phyloP scores from a whole-genome alignment of 37 sponge, comb jelly and placozoan genomes.

The Aphrocallistes beatrix region DNA sequence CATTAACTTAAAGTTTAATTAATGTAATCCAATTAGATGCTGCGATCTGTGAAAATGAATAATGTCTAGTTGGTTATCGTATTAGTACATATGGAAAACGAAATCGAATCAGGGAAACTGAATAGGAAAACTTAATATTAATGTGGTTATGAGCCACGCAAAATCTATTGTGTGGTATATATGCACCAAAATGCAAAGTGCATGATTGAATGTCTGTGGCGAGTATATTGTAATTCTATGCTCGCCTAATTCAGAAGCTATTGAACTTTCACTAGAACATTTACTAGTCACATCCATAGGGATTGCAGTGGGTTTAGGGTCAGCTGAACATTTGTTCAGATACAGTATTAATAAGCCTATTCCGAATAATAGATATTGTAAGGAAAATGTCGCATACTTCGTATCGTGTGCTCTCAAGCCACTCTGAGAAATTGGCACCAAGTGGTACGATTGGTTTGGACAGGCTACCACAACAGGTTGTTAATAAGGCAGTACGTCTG shows the following conservation, averaged over 20 bases:
- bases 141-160: not conserved
- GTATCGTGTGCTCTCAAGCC: not conserved
- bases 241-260: not conserved
- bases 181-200: not conserved
- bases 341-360: constrained; percentile 12
- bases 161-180: not conserved
- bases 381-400: not conserved
- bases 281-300: too few species aligned
- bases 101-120: not conserved
- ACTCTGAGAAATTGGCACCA: constrained; percentile 24
- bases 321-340: not conserved
- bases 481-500: constrained; percentile 82
- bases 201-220: not conserved
- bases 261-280: not conserved
- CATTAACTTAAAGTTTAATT: too few species aligned
- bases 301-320: not conserved
- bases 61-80: too few species aligned
- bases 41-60: too few species aligned
- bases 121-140: constrained; percentile 18
- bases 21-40: too few species aligned
- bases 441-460: constrained; percentile 83
- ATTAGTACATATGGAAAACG: too few species aligned
- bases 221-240: constrained; percentile 9
- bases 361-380: not conserved
- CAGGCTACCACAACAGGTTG: constrained; percentile 89